Evolutionary conservation across 2,888 invertebrate species (phyloP).

Genomic region (Amiota minor): DNA sequence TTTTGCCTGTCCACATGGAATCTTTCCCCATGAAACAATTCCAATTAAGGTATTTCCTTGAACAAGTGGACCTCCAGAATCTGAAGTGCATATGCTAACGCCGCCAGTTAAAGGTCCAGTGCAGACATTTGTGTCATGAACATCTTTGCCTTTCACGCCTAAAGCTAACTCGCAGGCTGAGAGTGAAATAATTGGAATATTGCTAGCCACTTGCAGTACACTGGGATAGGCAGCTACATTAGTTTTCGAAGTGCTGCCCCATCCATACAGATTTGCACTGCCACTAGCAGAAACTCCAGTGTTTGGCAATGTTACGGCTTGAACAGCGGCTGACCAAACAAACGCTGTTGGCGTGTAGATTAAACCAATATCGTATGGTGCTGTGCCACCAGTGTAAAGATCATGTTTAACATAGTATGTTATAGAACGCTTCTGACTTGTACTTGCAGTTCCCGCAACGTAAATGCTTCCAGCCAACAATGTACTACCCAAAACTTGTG

Average conservation of each 20-base stretch:
- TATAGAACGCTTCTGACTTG: conserved; percentile 62
- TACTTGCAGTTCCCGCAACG: conserved; percentile 58
- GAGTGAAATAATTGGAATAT: conserved; percentile 61
- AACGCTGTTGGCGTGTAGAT: conserved; percentile 66
- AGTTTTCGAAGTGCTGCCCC: conserved; percentile 69
- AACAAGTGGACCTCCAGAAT: conserved; percentile 70
- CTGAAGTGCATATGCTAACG: conserved; percentile 66
- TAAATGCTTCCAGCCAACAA: conserved; percentile 67
- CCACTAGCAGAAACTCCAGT: conserved; percentile 55
- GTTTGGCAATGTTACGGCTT: conserved; percentile 57
- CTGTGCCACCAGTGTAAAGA: conserved; percentile 65
- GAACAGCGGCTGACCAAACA: conserved; percentile 60
- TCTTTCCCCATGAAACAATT: conserved; percentile 75
- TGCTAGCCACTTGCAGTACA: conserved; percentile 62
- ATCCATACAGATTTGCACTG: conserved; percentile 65
- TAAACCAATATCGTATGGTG: conserved; percentile 70
- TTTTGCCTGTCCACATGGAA: conserved; percentile 72
- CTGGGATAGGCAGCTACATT: conserved; percentile 56
- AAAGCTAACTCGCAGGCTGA: conserved; percentile 58
- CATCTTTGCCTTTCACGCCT: conserved; percentile 55
- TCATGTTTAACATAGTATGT: conserved; percentile 61
- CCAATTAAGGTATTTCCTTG: conserved; percentile 70
- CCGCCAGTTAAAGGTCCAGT: conserved; percentile 69
- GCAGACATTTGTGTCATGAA: conserved; percentile 66
- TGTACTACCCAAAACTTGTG: conserved; percentile 57